Base-by-base conservation (phyloP, 2,888 invertebrate species). In the Sphaeridia pumilis region DNA sequence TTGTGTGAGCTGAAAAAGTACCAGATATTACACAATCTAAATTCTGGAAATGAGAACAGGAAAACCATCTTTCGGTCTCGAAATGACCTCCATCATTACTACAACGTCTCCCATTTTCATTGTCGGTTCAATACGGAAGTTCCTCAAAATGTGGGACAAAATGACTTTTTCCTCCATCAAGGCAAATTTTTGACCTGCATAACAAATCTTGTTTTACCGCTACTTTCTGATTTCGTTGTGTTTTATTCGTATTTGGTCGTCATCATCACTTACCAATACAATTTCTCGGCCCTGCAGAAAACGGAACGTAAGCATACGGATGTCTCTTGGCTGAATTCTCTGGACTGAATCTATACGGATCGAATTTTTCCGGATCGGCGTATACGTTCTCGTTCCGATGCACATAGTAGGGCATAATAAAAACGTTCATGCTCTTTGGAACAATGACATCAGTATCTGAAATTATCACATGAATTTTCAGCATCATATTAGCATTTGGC, bases 11-110 rank as follows among this genome's bases (percentile, higher is more conserved):
- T n/a, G n/a, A n/a, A n/a, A n/a, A n/a, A n/a, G n/a, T n/a, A n/a
- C n/a, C n/a, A n/a, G n/a, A n/a, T n/a, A n/a, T n/a, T n/a, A n/a
- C n/a, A n/a, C n/a, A n/a, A n/a, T n/a, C n/a, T 35, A 35, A 20
- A 57, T 71, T 61, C 70, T 72, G 0, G n/a, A n/a, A n/a, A n/a
- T n/a, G n/a, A n/a, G n/a, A n/a, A 79, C 70, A 49, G 69, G 67
- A 7, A 80, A 69, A 5, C 78, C 80, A 60, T 76, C 69, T 65
- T 76, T 77, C 14, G 79, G 77, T 55, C 79, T 68, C 34, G 78
- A 68, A 46, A 80, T 77, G 12, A 80, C 69, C 65, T 79, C 79
- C 14, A 75, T 77, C 12, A 76, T 66, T 14, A 78, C 70, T 1
- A 72, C 71, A 41, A 80, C 67, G 49, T 79, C 76, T 60, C 78